Conservation (phyloP, 2,113 vertebrate genomes). For the Microtus ochrogaster region DNA sequence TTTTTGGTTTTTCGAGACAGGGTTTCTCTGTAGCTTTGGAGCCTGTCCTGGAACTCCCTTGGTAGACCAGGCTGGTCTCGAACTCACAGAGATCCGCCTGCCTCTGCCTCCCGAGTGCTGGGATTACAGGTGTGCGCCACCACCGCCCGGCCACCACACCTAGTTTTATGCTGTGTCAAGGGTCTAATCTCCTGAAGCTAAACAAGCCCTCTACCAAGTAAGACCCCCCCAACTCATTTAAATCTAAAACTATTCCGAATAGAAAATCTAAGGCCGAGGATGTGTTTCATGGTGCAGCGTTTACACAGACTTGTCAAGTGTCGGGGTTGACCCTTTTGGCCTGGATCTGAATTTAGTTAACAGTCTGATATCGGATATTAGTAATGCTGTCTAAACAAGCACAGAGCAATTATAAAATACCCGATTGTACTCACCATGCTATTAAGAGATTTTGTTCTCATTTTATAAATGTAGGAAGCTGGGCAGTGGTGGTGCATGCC, state of each 20-base stretch:
- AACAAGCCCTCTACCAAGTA: neutral
- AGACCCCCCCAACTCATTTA: neutral
- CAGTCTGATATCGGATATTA: neutral
- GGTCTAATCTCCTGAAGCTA: neutral
- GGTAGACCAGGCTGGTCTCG: no score
- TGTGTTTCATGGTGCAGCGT: neutral
- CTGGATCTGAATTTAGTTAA: slow-evolving; percentile 27
- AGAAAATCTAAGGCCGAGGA: neutral
- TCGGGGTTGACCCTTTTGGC: neutral
- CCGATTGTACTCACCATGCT: rapidly evolving
- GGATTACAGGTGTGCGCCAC: no score
- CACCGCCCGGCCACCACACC: neutral
- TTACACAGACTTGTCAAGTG: neutral
- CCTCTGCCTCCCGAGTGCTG: no score
- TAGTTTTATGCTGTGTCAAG: neutral
- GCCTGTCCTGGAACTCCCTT: no score
- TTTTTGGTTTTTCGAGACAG: no score
- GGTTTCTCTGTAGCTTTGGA: no score
- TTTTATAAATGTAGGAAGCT: slow-evolving; percentile 35
- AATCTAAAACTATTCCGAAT: neutral
- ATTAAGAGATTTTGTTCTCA: slow-evolving; percentile 2
- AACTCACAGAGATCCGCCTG: no score
- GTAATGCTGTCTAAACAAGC: neutral
- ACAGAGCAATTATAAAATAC: neutral
- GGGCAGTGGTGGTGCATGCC: no score